A percentile compares a stretch with the other conserved stretches of the same genome.
phyloP scores from a whole-genome alignment of 2,113 vertebrate species.

The Marcusenius ussheri region DNA sequence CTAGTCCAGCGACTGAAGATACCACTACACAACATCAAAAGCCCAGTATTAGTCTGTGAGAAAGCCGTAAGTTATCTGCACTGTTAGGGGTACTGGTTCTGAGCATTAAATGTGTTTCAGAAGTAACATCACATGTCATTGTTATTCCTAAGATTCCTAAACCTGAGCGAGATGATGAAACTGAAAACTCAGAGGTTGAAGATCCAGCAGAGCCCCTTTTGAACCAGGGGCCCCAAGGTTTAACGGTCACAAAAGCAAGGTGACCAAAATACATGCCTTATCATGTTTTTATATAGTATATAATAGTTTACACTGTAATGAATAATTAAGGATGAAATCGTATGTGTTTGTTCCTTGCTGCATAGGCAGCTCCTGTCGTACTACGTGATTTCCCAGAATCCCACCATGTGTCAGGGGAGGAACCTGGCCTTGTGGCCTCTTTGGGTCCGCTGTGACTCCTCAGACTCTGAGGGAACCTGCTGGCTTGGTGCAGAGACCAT shows the following conservation, averaged over 20 bases:
- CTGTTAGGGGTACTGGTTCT: neutral
- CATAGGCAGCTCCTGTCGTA: slow-evolving; percentile 79
- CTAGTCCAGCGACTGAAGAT: slow-evolving; percentile 50
- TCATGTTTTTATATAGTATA: neutral
- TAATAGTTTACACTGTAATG: neutral
- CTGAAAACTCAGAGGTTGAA: slow-evolving; percentile 23
- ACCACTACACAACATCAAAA: slow-evolving; percentile 56
- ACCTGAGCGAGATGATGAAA: slow-evolving; percentile 31
- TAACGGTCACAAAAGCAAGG: slow-evolving; percentile 79
- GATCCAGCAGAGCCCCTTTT: slow-evolving; percentile 13
- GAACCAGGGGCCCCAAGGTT: slow-evolving; percentile 52
- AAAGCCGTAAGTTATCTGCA: slow-evolving; percentile 62
- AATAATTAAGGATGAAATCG: neutral
- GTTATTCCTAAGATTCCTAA: slow-evolving; percentile 40
- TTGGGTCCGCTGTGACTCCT: slow-evolving; percentile 83
- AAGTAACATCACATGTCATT: neutral
- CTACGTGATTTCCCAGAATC: slow-evolving; percentile 79
- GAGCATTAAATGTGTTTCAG: neutral
- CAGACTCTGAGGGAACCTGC: slow-evolving; percentile 67
- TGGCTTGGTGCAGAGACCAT: slow-evolving; percentile 85
- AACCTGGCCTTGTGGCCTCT: slow-evolving; percentile 63
- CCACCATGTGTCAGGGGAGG: slow-evolving; percentile 52
- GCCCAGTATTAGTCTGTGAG: slow-evolving; percentile 64
- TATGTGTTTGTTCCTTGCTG: slow-evolving; percentile 18
- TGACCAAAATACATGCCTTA: slow-evolving; percentile 34